Conservation (phyloP, 1,140 invertebrate species). For the Scaptomyza montana region DNA sequence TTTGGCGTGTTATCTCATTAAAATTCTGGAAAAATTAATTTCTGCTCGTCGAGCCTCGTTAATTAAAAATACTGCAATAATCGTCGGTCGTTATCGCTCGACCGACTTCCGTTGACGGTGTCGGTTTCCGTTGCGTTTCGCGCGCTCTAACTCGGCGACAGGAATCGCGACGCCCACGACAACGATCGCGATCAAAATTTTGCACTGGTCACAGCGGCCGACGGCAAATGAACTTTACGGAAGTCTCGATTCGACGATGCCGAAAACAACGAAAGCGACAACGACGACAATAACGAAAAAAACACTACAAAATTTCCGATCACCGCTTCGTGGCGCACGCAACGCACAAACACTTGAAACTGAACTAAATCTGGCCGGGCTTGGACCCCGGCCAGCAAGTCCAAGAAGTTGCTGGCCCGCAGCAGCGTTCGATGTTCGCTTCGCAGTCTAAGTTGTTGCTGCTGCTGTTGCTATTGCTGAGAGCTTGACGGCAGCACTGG, state of each 20-base stretch:
- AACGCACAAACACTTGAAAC: constrained; percentile 83
- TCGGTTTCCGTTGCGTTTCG: constrained; percentile 44
- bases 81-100: constrained; percentile 50
- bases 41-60: constrained; percentile 52
- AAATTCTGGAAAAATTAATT: constrained; percentile 72
- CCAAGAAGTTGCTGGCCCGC: constrained; percentile 83
- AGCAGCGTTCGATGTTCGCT: constrained; percentile 46
- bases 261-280: constrained; percentile 40
- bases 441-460: constrained; percentile 37
- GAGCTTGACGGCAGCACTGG: constrained; percentile 74
- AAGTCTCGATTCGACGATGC: constrained; percentile 35
- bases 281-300: constrained; percentile 33
- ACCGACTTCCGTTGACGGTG: constrained; percentile 64
- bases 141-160: constrained; percentile 57
- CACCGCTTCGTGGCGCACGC: constrained; percentile 78
- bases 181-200: constrained; percentile 46
- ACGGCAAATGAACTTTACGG: constrained; percentile 51
- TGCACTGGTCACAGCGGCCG: constrained; percentile 34
- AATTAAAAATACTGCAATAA: constrained; percentile 67
- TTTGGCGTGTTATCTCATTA: constrained; percentile 52
- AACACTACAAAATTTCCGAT: constrained; percentile 63
- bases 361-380: constrained; percentile 81
- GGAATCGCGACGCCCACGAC: constrained; percentile 66
- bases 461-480: constrained; percentile 41
- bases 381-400: constrained; percentile 76